Evolutionary conservation across 53 echinoderm and acorn worm species (phyloP).

Genomic region (Holothuria scabra): DNA sequence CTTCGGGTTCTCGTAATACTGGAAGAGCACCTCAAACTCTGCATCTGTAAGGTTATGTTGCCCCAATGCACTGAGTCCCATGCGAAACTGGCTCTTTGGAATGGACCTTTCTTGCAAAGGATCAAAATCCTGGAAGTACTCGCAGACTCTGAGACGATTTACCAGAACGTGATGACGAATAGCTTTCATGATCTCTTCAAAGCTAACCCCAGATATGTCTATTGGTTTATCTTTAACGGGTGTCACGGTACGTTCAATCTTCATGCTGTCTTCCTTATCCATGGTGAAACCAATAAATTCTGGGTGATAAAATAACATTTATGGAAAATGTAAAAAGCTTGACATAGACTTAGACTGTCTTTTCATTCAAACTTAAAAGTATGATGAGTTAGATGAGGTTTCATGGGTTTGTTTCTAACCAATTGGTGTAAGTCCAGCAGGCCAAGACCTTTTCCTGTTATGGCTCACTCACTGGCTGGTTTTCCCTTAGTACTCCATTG

Average conservation of each 20-base stretch:
- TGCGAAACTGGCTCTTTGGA: conserved; percentile 88
- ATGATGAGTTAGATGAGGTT: too few species aligned
- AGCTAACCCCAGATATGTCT: conserved; percentile 75
- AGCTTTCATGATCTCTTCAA: conserved; percentile 67
- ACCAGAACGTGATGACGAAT: conserved; percentile 78
- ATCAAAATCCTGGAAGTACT: conserved; percentile 96
- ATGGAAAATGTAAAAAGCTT: neutral
- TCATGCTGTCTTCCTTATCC: conserved; percentile 70
- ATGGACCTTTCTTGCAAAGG: conserved; percentile 88
- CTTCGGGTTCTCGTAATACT: conserved; percentile 79
- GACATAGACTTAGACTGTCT: too few species aligned
- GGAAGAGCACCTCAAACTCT: conserved; percentile 83
- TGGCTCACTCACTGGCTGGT: too few species aligned
- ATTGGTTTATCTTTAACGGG: conserved; percentile 77
- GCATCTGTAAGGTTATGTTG: conserved; percentile 74
- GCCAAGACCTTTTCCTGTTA: too few species aligned
- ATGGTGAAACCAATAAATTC: conserved; percentile 95
- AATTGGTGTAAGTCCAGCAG: too few species aligned
- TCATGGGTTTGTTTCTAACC: too few species aligned
- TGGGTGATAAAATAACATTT: neutral
- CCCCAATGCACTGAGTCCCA: conserved; percentile 86
- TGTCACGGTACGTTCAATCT: conserved; percentile 61
- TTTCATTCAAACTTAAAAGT: too few species aligned
- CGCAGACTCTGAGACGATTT: conserved; percentile 91
- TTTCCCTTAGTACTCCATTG: too few species aligned